Evolutionary conservation across 2,113 vertebrate genomes (phyloP).

Genomic region (Perccottus glenii): DNA sequence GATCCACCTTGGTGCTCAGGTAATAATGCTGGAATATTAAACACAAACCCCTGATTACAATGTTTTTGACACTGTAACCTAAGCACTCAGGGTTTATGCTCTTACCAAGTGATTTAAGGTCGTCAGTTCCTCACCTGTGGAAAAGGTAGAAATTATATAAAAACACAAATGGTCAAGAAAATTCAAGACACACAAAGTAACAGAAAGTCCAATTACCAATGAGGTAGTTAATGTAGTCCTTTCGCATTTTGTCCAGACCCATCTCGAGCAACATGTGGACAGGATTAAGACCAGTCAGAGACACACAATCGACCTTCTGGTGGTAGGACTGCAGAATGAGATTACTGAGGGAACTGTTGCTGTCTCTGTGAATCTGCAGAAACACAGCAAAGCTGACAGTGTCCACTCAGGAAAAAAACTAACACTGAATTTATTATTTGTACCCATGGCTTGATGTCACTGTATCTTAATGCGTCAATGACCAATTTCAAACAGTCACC

Average conservation of each 20-base stretch:
- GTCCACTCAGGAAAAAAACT: no score
- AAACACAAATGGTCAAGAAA: neutral
- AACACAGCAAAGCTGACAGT: neutral
- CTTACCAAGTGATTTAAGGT: conserved; percentile 91
- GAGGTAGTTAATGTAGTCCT: conserved; percentile 95
- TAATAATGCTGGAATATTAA: conserved; percentile 84
- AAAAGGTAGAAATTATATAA: neutral
- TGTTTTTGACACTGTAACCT: neutral
- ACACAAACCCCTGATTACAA: neutral
- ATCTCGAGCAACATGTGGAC: conserved; percentile 93
- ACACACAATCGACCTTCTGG: conserved; percentile 78
- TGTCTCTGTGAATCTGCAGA: conserved; percentile 89
- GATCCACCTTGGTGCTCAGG: conserved; percentile 83
- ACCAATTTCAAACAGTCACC: conserved; percentile 85
- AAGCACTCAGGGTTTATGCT: no score
- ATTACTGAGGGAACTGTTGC: conserved; percentile 87
- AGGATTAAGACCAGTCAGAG: conserved; percentile 84
- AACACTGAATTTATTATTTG: conserved; percentile 11
- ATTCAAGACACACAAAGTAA: neutral
- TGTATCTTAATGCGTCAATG: conserved; percentile 82
- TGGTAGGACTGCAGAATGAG: conserved; percentile 91
- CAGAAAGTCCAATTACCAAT: conserved; percentile 81
- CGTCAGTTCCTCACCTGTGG: conserved; percentile 88
- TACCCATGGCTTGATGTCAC: conserved; percentile 93
- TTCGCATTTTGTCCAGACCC: conserved; percentile 95